Evolutionary conservation across 2,888 invertebrate genomes (phyloP).

Genomic region (Lasioglossum marginatum): DNA sequence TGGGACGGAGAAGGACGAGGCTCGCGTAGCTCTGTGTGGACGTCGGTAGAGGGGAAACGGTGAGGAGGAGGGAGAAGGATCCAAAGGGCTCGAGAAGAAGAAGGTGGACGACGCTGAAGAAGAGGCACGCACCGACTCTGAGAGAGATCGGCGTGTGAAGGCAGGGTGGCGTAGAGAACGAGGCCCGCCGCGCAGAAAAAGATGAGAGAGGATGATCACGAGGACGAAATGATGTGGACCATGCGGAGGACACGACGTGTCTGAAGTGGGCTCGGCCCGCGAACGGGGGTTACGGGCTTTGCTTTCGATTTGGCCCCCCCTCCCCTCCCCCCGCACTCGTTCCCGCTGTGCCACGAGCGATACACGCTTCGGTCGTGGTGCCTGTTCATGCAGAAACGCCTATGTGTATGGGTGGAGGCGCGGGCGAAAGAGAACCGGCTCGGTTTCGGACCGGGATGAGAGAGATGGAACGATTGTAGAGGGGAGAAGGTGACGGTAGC

Average conservation of each 20-base stretch:
- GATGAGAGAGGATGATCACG: conserved; percentile 32
- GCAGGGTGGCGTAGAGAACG: neutral
- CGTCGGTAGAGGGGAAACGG: neutral
- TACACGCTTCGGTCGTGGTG: conserved; percentile 53
- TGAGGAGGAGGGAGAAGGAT: neutral
- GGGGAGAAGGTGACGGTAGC: conserved; percentile 69
- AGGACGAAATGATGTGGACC: conserved; percentile 74
- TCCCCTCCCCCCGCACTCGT: conserved; percentile 63
- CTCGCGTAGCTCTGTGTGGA: neutral
- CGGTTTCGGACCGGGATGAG: neutral
- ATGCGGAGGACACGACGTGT: conserved; percentile 78
- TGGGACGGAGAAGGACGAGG: conserved; percentile 4
- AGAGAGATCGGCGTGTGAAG: neutral
- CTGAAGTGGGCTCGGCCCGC: conserved; percentile 70
- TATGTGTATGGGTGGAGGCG: conserved; percentile 48
- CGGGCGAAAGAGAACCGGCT: conserved; percentile 28
- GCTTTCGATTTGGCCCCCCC: conserved; percentile 70
- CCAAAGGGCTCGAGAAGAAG: conserved; percentile 10
- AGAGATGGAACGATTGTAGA: conserved; percentile 15
- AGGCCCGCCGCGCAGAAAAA: conserved; percentile 9
- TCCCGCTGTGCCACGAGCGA: conserved; percentile 56
- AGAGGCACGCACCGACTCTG: neutral
- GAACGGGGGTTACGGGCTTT: conserved; percentile 76
- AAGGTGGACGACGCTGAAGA: neutral
- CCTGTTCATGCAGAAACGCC: conserved; percentile 44